These are phyloP conservation scores for Trypoxylon attenuatum DNA, from an alignment of 2,888 invertebrate genomes.

Conservation along the genomic window DNA sequence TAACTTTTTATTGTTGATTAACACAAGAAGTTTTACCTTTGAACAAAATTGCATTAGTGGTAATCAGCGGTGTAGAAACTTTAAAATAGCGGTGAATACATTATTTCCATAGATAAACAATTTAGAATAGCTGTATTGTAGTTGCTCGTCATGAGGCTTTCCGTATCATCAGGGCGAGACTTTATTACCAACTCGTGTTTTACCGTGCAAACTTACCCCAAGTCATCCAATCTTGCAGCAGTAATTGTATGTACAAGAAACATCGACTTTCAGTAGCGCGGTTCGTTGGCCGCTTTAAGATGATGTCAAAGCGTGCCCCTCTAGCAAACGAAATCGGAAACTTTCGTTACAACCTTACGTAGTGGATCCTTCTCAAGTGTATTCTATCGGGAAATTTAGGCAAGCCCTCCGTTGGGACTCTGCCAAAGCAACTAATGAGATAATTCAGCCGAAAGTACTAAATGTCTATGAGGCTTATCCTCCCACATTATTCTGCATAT, in stretches of 20 bases:
- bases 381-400: background rate
- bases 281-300: background rate
- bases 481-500: no score
- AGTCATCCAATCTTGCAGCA: constrained; percentile 11
- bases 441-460: background rate
- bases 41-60: no score
- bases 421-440: background rate
- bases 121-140: no score
- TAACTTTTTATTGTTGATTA: no score
- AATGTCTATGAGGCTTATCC: background rate
- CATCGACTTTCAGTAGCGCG: background rate
- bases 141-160: no score
- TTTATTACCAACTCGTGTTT: constrained; percentile 12
- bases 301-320: background rate
- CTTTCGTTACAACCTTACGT: background rate
- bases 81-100: no score
- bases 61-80: no score
- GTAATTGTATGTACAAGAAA: constrained; percentile 33
- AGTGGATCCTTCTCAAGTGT: background rate
- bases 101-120: no score
- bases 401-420: background rate
- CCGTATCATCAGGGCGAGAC: no score
- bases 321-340: background rate
- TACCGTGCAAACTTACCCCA: constrained; percentile 25
- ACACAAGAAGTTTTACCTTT: no score